These are phyloP conservation scores for Buceros bicornis DNA, from an alignment of 2,797 vertebrate genomes.

Conservation along the genomic window DNA sequence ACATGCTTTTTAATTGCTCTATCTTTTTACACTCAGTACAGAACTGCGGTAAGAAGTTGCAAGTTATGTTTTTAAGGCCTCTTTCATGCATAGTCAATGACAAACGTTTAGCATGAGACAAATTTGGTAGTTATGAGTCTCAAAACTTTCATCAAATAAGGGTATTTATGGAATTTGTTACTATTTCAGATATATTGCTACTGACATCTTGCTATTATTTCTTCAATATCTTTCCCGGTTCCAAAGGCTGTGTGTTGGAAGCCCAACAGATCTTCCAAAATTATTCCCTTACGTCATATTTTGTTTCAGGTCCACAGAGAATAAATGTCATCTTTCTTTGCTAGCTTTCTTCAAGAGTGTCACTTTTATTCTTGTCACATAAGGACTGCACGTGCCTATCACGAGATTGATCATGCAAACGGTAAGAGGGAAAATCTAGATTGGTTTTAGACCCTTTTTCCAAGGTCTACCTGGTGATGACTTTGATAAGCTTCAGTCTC, in stretches of 20 bases:
- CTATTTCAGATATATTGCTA: neutral
- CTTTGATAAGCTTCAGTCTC: neutral
- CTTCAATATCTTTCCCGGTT: neutral
- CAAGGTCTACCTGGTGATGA: neutral
- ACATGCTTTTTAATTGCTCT: slow-evolving; percentile 34
- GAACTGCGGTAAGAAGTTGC: slow-evolving; percentile 4
- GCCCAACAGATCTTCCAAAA: neutral
- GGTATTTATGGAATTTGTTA: neutral
- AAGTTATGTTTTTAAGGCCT: slow-evolving; percentile 30
- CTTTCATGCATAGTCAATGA: slow-evolving; percentile 33
- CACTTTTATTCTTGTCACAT: neutral
- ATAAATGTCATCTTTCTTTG: neutral
- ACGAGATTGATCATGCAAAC: neutral
- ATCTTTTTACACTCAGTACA: neutral
- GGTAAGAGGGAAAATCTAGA: neutral
- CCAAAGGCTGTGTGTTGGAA: neutral
- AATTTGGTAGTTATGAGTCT: neutral
- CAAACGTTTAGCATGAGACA: slow-evolving; percentile 3
- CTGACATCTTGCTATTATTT: neutral
- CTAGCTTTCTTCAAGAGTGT: neutral
- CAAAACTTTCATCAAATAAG: neutral
- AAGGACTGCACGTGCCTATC: neutral
- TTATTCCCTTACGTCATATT: neutral
- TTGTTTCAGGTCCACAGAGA: neutral
- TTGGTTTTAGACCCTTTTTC: neutral